These are phyloP conservation scores for Pachycephala philippinensis DNA, from an alignment of 2,113 vertebrate genomes.

Conservation along the genomic window DNA sequence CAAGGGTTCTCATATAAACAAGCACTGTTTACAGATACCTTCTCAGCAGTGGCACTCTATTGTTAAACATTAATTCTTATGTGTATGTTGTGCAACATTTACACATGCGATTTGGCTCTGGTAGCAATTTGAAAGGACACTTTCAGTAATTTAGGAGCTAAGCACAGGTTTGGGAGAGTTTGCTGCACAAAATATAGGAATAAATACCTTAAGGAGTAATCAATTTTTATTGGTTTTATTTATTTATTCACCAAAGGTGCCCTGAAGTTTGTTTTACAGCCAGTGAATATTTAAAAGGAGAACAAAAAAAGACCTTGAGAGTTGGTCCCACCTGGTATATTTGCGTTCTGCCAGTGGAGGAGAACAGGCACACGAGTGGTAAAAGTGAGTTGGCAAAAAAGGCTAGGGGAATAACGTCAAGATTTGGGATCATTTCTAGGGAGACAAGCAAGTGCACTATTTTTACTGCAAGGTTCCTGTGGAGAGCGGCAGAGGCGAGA, in stretches of 20 bases:
- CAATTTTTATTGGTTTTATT: background rate
- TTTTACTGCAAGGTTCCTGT: background rate
- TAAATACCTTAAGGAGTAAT: background rate
- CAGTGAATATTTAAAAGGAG: background rate
- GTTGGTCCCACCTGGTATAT: background rate
- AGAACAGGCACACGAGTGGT: background rate
- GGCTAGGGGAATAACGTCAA: background rate
- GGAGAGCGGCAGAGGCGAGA: fast-evolving
- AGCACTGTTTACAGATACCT: background rate
- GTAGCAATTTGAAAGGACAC: background rate
- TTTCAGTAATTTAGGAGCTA: background rate
- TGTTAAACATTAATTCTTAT: slow-evolving; percentile 58
- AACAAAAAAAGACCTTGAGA: background rate
- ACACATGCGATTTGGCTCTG: background rate
- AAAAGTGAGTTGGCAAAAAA: background rate
- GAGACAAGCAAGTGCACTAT: background rate
- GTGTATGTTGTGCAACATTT: slow-evolving; percentile 10
- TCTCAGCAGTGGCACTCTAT: background rate
- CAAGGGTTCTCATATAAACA: background rate
- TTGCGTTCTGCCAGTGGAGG: background rate
- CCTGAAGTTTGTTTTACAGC: background rate
- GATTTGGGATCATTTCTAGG: background rate
- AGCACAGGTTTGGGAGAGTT: background rate
- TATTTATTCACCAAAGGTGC: background rate
- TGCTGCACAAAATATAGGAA: background rate